A percentile compares a stretch with the other conserved stretches of the same genome.
Evolutionary conservation across 2,888 invertebrate genomes (phyloP).

Genomic region (Thelaira solivaga): DNA sequence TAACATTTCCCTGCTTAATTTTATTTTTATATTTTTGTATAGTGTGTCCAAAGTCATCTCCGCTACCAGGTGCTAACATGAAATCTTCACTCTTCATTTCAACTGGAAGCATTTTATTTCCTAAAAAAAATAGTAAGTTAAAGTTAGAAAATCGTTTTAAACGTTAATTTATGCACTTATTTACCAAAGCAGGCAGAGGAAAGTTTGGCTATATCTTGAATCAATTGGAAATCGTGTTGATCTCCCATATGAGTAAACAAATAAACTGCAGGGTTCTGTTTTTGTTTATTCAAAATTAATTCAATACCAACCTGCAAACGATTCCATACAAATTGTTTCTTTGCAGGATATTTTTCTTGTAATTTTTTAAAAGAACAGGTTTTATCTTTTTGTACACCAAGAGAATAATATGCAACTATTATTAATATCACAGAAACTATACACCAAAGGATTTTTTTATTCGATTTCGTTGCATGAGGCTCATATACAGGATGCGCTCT

Average conservation of each 20-base stretch:
- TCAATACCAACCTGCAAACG: slow-evolving; percentile 66
- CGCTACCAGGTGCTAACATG: slow-evolving; percentile 52
- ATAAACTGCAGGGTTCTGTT: slow-evolving; percentile 67
- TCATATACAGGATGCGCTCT: no score
- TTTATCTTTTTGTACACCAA: not conserved
- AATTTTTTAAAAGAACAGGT: slow-evolving; percentile 66
- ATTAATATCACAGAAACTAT: not conserved
- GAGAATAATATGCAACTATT: not conserved
- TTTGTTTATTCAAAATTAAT: slow-evolving; percentile 67
- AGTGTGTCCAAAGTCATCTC: slow-evolving; percentile 70
- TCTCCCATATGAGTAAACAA: slow-evolving; percentile 68
- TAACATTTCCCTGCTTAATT: slow-evolving; percentile 70
- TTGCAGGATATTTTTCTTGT: slow-evolving; percentile 59
- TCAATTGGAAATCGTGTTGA: slow-evolving; percentile 58
- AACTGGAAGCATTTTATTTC: slow-evolving; percentile 54
- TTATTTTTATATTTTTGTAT: slow-evolving; percentile 70
- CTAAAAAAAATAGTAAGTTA: slow-evolving; percentile 6
- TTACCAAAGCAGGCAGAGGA: slow-evolving; percentile 71
- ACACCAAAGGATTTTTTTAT: no score
- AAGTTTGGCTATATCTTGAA: slow-evolving; percentile 67
- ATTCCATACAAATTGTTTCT: slow-evolving; percentile 67
- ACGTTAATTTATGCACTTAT: not conserved
- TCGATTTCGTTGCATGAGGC: no score
- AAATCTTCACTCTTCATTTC: slow-evolving; percentile 68
- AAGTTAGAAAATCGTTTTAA: not conserved